Percentiles rank a stretch among this genome's conserved stretches.
Evolutionary conservation across 2,888 invertebrate species (phyloP).

Genomic region (Tenthredo mesomela): DNA sequence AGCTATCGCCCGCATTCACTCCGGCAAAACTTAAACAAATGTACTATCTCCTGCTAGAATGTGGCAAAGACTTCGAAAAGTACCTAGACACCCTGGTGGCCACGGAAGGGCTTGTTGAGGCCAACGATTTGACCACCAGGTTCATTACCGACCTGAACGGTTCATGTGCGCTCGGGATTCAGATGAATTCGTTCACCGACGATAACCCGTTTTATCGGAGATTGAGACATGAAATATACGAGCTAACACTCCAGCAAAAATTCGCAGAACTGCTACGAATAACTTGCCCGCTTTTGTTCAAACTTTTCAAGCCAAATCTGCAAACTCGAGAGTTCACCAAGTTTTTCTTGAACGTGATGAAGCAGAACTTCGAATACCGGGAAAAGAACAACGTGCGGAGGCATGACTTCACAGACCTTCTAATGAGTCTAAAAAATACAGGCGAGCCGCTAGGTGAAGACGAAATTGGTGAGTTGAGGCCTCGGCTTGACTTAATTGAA

Average conservation of each 20-base stretch:
- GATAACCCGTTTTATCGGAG: conserved; percentile 73
- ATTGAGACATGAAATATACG: conserved; percentile 34
- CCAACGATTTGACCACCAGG: conserved; percentile 76
- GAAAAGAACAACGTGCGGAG: not conserved
- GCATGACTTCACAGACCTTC: not conserved
- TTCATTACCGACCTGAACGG: conserved; percentile 80
- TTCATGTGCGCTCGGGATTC: conserved; percentile 78
- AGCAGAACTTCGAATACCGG: conserved; percentile 9
- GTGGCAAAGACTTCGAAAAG: conserved; percentile 60
- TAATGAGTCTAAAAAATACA: not conserved
- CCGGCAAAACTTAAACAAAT: conserved; percentile 78
- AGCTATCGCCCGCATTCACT: conserved; percentile 77
- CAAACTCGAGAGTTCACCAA: not conserved
- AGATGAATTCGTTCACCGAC: conserved; percentile 77
- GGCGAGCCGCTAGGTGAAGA: not conserved
- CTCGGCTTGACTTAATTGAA: not conserved
- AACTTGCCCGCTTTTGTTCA: not conserved
- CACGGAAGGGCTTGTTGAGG: conserved; percentile 69
- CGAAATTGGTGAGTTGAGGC: not conserved
- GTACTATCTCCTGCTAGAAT: conserved; percentile 70
- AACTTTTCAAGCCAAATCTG: not conserved
- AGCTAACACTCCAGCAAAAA: not conserved
- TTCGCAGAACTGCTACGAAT: not conserved
- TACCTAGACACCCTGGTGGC: conserved; percentile 64
- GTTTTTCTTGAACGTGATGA: not conserved